Base-by-base conservation (phyloP, 2,113 vertebrate genomes). In the Piprites chloris region DNA sequence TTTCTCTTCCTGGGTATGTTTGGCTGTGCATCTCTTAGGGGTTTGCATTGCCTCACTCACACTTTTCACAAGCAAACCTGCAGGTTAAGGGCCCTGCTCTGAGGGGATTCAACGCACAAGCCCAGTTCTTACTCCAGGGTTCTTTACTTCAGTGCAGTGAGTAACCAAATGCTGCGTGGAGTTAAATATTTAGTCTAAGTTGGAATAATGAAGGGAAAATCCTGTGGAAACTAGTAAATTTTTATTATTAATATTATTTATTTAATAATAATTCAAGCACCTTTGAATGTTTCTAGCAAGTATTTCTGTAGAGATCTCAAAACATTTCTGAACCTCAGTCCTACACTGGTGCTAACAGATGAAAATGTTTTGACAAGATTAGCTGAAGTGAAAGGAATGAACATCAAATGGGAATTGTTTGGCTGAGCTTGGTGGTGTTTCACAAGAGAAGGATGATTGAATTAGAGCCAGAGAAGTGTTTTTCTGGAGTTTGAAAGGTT, bases 171-270 rank as follows among this genome's bases (percentile, higher is more conserved):
- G 32, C 44, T 75, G 4, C 35, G 3, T 23, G 74, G 35, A 67
- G 47, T 61, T 87, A 72, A 81, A 26, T 72, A 79, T 9, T 96
- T 88, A 67, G 20, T 78, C 30, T 61, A 35, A 55, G 22, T 33
- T 77, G 84, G 32, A 80, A 72, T 76, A 62, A 62, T 85, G 91
- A 97, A 93, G 77, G 85, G 69, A 55, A 90, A 85, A 41, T 91
- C 76, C 90, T 88, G 39, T 91, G 79, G 56, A 94, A 74, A 56
- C 10, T 55, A 52, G 42, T 68, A 39, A 14, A 42, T 58, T 9
- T 26, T 22, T 58, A 58, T 47, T 56, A 28, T 73, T 47, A 30
- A 9, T 7, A 24, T 86, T 62, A 56, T 44, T 86, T 53, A 58
- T 88, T 84, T 77, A 89, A 56, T 55, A 35, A 28, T 52, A 52